Percentiles rank a stretch among this genome's conserved stretches.
These are phyloP conservation scores for Anas platyrhynchos DNA, from an alignment of 2,113 vertebrate species.

Conservation along the genomic window DNA sequence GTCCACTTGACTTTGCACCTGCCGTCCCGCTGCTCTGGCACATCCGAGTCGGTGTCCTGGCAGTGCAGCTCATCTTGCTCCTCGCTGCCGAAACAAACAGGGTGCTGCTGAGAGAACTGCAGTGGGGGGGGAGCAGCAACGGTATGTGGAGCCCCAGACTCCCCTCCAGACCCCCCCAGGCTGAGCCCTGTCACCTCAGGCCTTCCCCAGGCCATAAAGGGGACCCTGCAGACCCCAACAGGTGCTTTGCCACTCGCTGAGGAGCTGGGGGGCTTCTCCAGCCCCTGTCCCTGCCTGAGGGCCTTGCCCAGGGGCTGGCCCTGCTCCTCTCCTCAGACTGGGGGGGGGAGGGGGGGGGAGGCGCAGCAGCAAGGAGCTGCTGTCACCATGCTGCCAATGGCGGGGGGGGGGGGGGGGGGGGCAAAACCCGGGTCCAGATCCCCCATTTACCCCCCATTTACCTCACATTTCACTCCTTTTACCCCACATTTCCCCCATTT, in stretches of 20 bases:
- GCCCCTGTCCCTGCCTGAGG: background rate
- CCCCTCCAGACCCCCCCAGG: no score
- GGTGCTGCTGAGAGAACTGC: accelerated
- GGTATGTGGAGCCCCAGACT: accelerated
- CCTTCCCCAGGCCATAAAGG: background rate
- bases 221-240: accelerated
- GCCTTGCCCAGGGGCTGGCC: background rate
- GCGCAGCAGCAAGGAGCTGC: background rate
- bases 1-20: constrained; percentile 96
- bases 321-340: no score
- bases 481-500: no score
- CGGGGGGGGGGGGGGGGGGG: no score
- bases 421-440: background rate
- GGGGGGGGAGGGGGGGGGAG: no score
- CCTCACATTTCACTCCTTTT: no score
- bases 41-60: constrained; percentile 91
- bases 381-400: background rate
- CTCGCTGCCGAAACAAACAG: constrained; percentile 75
- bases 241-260: accelerated
- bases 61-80: constrained; percentile 88
- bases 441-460: no score
- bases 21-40: constrained; percentile 87
- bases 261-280: background rate
- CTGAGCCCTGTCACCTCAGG: background rate
- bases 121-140: background rate